These are phyloP conservation scores for Betta splendens DNA, from an alignment of 2,797 vertebrate genomes.

Conservation along the genomic window DNA sequence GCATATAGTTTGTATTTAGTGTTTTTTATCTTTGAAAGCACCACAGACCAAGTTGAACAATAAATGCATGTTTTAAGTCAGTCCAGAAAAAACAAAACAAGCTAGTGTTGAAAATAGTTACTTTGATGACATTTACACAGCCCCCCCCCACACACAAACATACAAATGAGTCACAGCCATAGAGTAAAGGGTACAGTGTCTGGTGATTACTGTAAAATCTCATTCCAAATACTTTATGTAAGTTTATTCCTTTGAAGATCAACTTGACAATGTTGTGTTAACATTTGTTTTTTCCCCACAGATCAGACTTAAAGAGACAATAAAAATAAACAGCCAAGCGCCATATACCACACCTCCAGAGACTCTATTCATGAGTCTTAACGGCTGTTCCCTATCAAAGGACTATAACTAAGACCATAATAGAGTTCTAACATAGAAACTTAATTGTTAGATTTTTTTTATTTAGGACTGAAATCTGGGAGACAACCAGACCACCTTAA, in stretches of 20 bases:
- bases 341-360: neutral
- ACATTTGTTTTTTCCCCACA: conserved; percentile 1
- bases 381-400: neutral
- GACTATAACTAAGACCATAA: too few species aligned
- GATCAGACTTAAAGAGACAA: conserved; percentile 5
- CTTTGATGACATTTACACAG: conserved; percentile 13
- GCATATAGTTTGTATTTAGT: conserved; percentile 24
- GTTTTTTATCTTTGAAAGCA: conserved; percentile 11
- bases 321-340: neutral
- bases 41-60: conserved; percentile 6
- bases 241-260: neutral
- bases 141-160: conserved; percentile 24
- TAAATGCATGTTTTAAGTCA: conserved; percentile 25
- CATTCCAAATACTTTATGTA: neutral
- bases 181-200: neutral
- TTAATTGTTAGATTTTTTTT: too few species aligned
- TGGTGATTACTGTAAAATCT: neutral
- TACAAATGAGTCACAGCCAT: neutral
- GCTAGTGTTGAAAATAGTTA: neutral
- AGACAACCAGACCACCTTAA: neutral
- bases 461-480: neutral
- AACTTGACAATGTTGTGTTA: neutral
- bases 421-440: too few species aligned
- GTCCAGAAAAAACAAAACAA: conserved; percentile 15
- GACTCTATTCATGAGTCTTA: neutral